Percentiles rank a stretch among this genome's conserved stretches.
Evolutionary conservation across 2,113 vertebrate genomes (phyloP).

Genomic region (Alectura lathami): DNA sequence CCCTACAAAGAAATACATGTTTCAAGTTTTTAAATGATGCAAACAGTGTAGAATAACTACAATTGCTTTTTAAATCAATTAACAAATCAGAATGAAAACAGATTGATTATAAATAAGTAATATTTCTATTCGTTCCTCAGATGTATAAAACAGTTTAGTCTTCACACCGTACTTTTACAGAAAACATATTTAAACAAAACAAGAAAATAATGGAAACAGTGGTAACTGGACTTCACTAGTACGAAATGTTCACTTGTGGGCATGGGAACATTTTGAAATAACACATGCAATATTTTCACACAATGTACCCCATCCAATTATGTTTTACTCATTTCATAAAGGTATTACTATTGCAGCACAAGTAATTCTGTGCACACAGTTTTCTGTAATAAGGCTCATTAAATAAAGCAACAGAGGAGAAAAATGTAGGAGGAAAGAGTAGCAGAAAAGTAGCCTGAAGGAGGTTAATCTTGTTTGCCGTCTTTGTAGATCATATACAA

Average conservation of each 20-base stretch:
- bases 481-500: not conserved
- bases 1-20: constrained; percentile 56
- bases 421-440: fast-evolving
- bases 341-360: not conserved
- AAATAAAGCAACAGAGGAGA: not conserved
- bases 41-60: not conserved
- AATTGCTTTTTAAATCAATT: not conserved
- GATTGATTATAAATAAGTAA: not conserved
- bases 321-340: not conserved
- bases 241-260: not conserved
- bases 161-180: not conserved
- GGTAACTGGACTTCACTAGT: not conserved
- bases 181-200: not conserved
- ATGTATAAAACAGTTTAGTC: not conserved
- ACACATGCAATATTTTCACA: not conserved
- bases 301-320: not conserved
- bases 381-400: not conserved
- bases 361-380: not conserved
- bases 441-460: not conserved
- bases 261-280: not conserved
- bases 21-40: not conserved
- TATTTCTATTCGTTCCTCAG: not conserved
- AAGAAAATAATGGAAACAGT: not conserved
- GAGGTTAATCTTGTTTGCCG: not conserved
- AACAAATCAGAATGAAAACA: not conserved